Evolutionary conservation across 2,888 invertebrate species (phyloP), one percentile per base, ranked within the genome.

Genomic region (Ornithoptera priamus): DNA sequence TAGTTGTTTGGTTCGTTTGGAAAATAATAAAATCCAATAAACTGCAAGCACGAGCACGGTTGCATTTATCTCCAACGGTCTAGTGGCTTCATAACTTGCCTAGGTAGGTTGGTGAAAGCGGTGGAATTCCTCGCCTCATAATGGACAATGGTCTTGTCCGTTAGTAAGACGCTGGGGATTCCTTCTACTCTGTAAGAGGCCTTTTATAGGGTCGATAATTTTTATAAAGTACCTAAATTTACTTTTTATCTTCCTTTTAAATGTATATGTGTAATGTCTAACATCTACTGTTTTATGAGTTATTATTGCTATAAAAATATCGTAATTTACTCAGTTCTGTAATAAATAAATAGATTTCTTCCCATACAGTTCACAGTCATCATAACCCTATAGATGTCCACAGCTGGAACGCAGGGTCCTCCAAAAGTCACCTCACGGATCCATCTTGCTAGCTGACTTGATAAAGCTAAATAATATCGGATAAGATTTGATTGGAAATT

Each of bases 41-140:
- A 59, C 12, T 46, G 60, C 18, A 36, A 20, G 46, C n/a, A 58
- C 67, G 56, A 57, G 36, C 64, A 78, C 75, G 76, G 77, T 75
- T 78, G 80, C 82, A 80, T 84, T 85, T 71, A 73, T 71, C 69
- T 69, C 39, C 56, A 71, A 61, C 67, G 83, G 81, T 81, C 78
- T 79, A 77, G 72, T 77, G 73, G 78, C 78, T 81, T 84, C 83
- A 86, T 85, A 85, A 82, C 82, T 80, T 72, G 76, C 68, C 75
- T 73, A 15, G 53, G 50, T 73, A 15, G 53, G 50, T 75, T 71
- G 77, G 81, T 79, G 82, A 85, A 84, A 83, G 83, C 82, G 72
- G 75, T 79, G 79, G 80, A 83, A 85, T 85, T 82, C 78, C 79
- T 76, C 74, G 75, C 76, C 76, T 78, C 79, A 76, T 80, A 81